Conservation (phyloP, 2,888 invertebrate genomes). For the Stramonita haemastoma region DNA sequence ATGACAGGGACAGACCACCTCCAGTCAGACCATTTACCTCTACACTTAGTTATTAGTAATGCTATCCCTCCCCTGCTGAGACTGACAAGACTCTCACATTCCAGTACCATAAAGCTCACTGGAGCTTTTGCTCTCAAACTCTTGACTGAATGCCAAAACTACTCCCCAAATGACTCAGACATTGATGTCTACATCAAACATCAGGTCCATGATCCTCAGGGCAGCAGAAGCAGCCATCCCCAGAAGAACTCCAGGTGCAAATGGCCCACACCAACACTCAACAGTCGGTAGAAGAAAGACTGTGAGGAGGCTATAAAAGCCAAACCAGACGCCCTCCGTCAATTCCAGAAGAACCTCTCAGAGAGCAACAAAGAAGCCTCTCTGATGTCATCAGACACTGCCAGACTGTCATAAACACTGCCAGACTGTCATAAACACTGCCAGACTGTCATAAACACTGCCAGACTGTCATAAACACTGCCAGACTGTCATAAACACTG, state of each 20-base stretch:
- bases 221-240: slow-evolving; percentile 8
- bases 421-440: background rate
- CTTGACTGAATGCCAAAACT: background rate
- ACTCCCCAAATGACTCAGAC: background rate
- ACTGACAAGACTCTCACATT: background rate
- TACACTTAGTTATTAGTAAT: background rate
- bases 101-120: background rate
- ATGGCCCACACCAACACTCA: background rate
- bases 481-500: background rate
- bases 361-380: background rate
- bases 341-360: background rate
- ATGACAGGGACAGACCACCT: background rate
- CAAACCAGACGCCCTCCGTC: background rate
- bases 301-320: background rate
- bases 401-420: too few relatives aligned
- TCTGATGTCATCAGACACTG: background rate
- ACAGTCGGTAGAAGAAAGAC: background rate
- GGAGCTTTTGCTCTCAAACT: background rate
- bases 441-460: background rate
- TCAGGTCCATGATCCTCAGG: background rate
- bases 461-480: background rate
- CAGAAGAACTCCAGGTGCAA: background rate
- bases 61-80: background rate
- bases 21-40: background rate
- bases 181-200: background rate